phyloP scores from a whole-genome alignment of 2,797 vertebrate genomes.

The Squalus acanthias region DNA sequence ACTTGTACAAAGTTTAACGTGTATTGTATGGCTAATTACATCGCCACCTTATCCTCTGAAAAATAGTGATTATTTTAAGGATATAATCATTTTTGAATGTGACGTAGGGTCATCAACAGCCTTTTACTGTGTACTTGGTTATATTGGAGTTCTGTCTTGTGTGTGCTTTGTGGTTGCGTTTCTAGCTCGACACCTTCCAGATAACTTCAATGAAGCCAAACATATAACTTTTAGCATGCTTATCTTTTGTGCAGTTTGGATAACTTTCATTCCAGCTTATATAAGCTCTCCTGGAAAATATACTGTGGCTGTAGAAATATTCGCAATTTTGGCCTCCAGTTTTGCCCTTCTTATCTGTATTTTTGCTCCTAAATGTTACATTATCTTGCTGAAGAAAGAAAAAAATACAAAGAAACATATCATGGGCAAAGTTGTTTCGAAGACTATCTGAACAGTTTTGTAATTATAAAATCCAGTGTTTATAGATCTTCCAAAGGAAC shows the following conservation, averaged over 20 bases:
- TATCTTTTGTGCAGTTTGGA: not conserved
- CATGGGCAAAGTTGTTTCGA: not conserved
- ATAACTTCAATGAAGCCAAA: not conserved
- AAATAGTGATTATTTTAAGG: not conserved
- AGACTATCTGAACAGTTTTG: too few species aligned
- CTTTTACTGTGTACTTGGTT: not conserved
- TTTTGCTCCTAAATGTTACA: not conserved
- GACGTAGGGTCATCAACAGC: not conserved
- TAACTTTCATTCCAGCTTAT: not conserved
- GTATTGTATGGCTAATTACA: too few species aligned
- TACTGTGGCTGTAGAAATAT: not conserved
- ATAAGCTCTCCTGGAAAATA: not conserved
- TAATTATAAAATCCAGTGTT: too few species aligned
- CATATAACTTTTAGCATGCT: constrained; percentile 26
- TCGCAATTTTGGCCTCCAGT: not conserved
- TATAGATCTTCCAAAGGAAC: too few species aligned
- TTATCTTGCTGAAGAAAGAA: not conserved
- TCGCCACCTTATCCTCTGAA: not conserved
- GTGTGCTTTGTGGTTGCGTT: not conserved
- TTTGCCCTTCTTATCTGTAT: not conserved
- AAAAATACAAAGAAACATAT: not conserved
- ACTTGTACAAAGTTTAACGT: too few species aligned
- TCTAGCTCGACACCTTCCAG: not conserved
- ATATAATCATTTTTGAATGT: not conserved
- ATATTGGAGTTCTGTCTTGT: not conserved